Percentiles rank a stretch among this genome's conserved stretches.
phyloP scores from a whole-genome alignment of 2,888 invertebrate genomes.

The Autographa gamma region DNA sequence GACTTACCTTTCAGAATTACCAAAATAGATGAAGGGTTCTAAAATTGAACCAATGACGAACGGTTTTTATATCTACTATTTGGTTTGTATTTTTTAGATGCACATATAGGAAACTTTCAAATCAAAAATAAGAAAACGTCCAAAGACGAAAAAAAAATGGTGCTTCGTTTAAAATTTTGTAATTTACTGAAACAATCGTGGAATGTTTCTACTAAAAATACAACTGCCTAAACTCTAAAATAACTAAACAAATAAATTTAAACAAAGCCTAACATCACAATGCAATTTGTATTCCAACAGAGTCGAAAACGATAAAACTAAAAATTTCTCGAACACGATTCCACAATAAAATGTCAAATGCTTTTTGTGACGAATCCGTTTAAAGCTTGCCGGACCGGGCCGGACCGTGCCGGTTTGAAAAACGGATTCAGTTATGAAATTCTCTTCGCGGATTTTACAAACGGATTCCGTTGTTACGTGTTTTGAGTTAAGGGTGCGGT shows the following conservation, averaged over 20 bases:
- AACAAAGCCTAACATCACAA: background rate
- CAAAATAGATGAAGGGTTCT: too few species aligned
- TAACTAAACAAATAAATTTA: background rate
- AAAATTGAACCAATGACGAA: too few species aligned
- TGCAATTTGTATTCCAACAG: background rate
- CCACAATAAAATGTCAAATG: constrained; percentile 19
- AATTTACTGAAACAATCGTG: too few species aligned
- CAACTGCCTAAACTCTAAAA: too few species aligned
- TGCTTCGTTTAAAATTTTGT: too few species aligned
- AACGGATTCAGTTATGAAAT: constrained; percentile 54
- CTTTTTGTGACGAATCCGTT: constrained; percentile 39
- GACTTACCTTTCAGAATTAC: too few species aligned
- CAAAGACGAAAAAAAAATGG: too few species aligned
- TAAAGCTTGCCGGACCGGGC: constrained; percentile 18
- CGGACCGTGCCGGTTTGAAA: constrained; percentile 12
- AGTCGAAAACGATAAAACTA: background rate
- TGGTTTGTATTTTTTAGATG: too few species aligned
- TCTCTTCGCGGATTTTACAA: constrained; percentile 36
- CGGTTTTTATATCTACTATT: too few species aligned
- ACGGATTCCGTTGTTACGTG: constrained; percentile 42
- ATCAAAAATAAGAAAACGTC: too few species aligned
- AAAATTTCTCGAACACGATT: constrained; percentile 3
- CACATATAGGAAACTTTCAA: too few species aligned
- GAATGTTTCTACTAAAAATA: too few species aligned
- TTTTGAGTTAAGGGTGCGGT: constrained; percentile 22